These are phyloP conservation scores for Tympanoctomys barrerae DNA, from an alignment of 2,797 vertebrate species.

Conservation along the genomic window DNA sequence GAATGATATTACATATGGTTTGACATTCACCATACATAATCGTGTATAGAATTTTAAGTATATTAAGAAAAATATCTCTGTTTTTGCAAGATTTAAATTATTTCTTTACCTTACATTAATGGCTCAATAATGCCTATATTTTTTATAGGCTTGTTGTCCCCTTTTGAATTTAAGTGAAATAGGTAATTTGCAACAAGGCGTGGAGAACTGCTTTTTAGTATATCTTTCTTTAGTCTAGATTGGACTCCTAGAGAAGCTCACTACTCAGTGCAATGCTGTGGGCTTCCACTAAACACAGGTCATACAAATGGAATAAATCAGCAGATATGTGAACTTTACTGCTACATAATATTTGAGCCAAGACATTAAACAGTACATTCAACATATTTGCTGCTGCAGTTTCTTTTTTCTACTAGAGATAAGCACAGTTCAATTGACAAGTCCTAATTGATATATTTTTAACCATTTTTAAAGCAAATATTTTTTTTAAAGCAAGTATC, in stretches of 20 bases:
- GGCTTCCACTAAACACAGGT: neutral
- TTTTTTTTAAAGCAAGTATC: neutral
- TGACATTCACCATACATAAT: neutral
- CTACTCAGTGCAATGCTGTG: neutral
- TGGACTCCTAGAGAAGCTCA: neutral
- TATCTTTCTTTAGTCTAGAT: neutral
- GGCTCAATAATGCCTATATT: neutral
- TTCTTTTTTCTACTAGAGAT: neutral
- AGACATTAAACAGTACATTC: neutral
- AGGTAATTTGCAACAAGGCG: neutral
- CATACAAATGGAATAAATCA: neutral
- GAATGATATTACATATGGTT: neutral
- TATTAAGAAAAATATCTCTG: neutral
- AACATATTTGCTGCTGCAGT: neutral
- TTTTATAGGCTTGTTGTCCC: conserved; percentile 4
- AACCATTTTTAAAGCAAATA: neutral
- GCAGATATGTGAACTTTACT: neutral
- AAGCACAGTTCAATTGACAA: neutral
- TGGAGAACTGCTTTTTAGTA: neutral
- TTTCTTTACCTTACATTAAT: neutral
- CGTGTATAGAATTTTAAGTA: conserved; percentile 13
- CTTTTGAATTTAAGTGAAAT: neutral
- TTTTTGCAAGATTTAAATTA: neutral
- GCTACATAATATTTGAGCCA: neutral
- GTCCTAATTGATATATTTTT: neutral